A percentile compares a stretch with the other conserved stretches of the same genome.
phyloP scores from a whole-genome alignment of 1,140 invertebrate species.

The Brachionus plicatilis region DNA sequence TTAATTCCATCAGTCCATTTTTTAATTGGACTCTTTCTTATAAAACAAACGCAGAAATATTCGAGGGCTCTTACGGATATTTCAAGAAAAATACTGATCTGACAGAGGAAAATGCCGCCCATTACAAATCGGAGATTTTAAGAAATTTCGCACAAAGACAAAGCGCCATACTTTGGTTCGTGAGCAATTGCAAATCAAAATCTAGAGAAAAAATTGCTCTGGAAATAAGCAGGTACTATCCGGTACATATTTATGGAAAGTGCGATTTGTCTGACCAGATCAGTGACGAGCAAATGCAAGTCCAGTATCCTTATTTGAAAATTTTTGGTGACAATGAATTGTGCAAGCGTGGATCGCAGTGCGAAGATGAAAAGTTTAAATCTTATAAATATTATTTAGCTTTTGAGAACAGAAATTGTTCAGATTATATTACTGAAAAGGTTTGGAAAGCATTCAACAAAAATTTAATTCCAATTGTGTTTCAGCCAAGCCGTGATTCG shows the following conservation, averaged over 20 bases:
- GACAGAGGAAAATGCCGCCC: not conserved
- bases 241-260: slow-evolving; percentile 27
- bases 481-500: slow-evolving; percentile 41
- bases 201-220: not conserved
- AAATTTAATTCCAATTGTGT: slow-evolving; percentile 47
- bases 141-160: slow-evolving; percentile 2
- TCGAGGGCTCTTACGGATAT: slow-evolving; percentile 10
- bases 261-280: not conserved
- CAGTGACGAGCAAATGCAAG: not conserved
- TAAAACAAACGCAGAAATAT: slow-evolving; percentile 11
- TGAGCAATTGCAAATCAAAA: slow-evolving; percentile 38
- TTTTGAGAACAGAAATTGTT: slow-evolving; percentile 42
- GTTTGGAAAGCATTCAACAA: slow-evolving; percentile 42
- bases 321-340: not conserved
- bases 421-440: slow-evolving; percentile 42
- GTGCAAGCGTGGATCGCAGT: not conserved
- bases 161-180: slow-evolving; percentile 39
- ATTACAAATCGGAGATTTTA: not conserved
- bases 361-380: slow-evolving; percentile 18
- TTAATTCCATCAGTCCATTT: not conserved
- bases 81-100: not conserved
- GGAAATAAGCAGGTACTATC: slow-evolving; percentile 34
- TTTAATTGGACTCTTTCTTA: slow-evolving; percentile 40
- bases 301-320: slow-evolving; percentile 14
- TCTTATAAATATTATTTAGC: slow-evolving; percentile 42